Percentiles rank a stretch among this genome's conserved stretches.
These are phyloP conservation scores for Centrocercus urophasianus DNA, from an alignment of 2,113 vertebrate species.

Conservation along the genomic window DNA sequence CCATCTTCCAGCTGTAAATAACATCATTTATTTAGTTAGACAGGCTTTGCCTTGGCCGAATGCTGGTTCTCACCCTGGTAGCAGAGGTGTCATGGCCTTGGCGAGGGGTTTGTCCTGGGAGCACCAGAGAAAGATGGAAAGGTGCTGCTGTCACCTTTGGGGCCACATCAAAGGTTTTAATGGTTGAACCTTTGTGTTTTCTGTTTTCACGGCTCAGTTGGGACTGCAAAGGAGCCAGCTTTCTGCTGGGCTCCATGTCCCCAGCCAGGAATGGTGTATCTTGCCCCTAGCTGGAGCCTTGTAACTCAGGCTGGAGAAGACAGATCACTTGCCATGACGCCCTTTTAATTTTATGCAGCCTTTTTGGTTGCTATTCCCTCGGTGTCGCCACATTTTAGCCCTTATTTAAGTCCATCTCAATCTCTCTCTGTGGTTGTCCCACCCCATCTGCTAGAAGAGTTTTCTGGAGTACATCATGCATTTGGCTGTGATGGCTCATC, in stretches of 20 bases:
- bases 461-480: background rate
- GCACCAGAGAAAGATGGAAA: background rate
- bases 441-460: background rate
- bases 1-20: constrained; percentile 42
- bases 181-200: background rate
- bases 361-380: background rate
- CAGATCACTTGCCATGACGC: background rate
- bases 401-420: background rate
- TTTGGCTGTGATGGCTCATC: background rate
- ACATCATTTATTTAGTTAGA: constrained; percentile 1
- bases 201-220: background rate
- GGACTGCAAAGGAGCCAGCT: background rate
- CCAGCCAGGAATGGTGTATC: background rate
- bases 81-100: background rate
- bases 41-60: background rate
- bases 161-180: background rate
- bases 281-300: background rate
- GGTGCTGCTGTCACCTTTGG: accelerated
- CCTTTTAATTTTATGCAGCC: background rate
- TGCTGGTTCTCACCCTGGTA: background rate
- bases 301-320: background rate
- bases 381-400: background rate
- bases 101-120: background rate
- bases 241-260: background rate
- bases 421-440: background rate